phyloP scores from a whole-genome alignment of 2,113 vertebrate genomes.

The Melanerpes aurifrons region DNA sequence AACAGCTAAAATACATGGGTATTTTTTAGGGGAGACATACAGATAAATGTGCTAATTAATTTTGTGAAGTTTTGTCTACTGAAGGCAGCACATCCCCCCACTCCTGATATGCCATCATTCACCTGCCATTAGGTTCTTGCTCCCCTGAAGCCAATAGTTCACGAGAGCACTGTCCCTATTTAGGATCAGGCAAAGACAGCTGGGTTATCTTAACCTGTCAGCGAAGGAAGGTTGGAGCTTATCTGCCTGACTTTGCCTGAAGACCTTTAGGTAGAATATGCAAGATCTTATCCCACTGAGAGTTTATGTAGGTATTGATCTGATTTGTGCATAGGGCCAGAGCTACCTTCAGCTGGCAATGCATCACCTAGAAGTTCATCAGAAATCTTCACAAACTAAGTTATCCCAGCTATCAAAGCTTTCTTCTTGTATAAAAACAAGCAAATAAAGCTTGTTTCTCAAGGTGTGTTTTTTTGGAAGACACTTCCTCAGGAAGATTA shows the following conservation, averaged over 20 bases:
- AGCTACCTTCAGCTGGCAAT: neutral
- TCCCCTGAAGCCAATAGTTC: neutral
- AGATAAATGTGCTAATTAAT: neutral
- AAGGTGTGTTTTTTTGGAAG: neutral
- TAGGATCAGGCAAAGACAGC: neutral
- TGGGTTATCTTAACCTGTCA: neutral
- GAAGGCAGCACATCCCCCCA: neutral
- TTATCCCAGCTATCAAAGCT: neutral
- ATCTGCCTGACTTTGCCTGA: neutral
- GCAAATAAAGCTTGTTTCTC: neutral
- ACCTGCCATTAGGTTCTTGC: neutral
- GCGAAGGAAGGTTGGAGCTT: neutral
- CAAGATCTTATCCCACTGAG: neutral
- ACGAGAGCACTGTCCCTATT: neutral
- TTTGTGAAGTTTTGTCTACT: neutral
- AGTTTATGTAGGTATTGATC: neutral
- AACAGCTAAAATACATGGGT: neutral
- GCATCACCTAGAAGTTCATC: neutral
- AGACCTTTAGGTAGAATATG: neutral
- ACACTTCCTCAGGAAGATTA: neutral
- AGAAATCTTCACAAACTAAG: neutral
- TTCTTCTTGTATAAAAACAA: neutral
- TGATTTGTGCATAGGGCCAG: neutral
- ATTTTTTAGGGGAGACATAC: neutral
- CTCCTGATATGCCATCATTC: accelerated